Conservation (phyloP, 2,797 vertebrate species). For the Oryzias dopingdopingensis region DNA sequence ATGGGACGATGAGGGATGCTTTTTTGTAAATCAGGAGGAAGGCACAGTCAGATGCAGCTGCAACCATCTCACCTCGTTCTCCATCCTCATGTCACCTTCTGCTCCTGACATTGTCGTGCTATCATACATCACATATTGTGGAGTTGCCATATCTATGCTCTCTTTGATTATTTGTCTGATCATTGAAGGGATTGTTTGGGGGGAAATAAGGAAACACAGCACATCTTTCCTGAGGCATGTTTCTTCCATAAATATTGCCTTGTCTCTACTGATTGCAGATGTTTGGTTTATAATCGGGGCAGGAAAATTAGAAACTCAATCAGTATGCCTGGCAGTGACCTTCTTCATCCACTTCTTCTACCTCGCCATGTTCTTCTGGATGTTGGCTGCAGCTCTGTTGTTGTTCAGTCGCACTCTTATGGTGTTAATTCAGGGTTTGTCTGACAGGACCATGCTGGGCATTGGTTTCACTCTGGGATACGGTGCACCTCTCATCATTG, state of each 20-base stretch:
- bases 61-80: slow-evolving; percentile 88
- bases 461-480: too few relatives aligned
- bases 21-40: neutral
- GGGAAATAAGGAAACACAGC: slow-evolving; percentile 79
- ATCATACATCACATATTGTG: slow-evolving; percentile 80
- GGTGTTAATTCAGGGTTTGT: neutral
- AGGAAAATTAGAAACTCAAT: slow-evolving; percentile 39
- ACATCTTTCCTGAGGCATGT: slow-evolving; percentile 71
- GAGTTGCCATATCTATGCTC: slow-evolving; percentile 83
- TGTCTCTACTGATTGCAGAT: slow-evolving; percentile 85
- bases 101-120: neutral
- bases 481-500: too few relatives aligned
- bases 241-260: slow-evolving; percentile 86
- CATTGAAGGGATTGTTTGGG: slow-evolving; percentile 87
- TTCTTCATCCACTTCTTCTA: slow-evolving; percentile 79
- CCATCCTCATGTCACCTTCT: slow-evolving; percentile 86
- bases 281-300: slow-evolving; percentile 85
- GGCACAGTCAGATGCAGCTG: slow-evolving; percentile 75
- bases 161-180: slow-evolving; percentile 84
- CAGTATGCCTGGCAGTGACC: slow-evolving; percentile 77
- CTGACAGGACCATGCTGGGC: neutral
- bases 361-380: too few relatives aligned
- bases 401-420: slow-evolving; percentile 77
- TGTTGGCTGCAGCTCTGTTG: slow-evolving; percentile 82
- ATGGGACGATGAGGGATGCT: slow-evolving; percentile 83